Evolutionary conservation across 35 echinoderm and acorn worm genomes (phyloP), one percentile per base, ranked within the genome.

Genomic region (Anneissia japonica): DNA sequence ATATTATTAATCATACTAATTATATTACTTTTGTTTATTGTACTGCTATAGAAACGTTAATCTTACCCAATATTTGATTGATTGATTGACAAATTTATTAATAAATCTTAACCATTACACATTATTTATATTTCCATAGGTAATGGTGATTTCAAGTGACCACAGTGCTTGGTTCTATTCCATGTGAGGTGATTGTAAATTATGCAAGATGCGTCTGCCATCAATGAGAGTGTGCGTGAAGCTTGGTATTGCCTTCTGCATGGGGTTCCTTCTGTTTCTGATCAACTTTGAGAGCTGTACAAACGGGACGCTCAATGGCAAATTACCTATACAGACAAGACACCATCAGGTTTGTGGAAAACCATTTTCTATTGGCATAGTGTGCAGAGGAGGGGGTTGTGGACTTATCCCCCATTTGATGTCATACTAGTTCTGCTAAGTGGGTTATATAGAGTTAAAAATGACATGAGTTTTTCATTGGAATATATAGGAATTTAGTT

Each of bases 271-370:
- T 0, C 74, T 97, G 36, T 87, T 97, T 41, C 81, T 97, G 21
- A 91, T 91, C 39, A 92, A 93, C 28, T 87, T 92, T 36, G 93
- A 96, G 41, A 97, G 87, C 26, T 97, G 94, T 46, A 93, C 85
- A 16, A 93, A 84, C 36, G 75, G 81, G 34, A 89, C 81, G 38
- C 75, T 89, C 51, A 72, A 80, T 21, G 87, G 82, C 36, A 74
- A 82, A 2, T 73, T 82, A 77, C 51, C 86, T 0, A 87, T 79
- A 34, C 86, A 87, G 77, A 77, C 86, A 32, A 80, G 82, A 37
- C 36, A 34, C 23, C 79, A 72, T 83, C 87, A 46, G 79, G 75
- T 75, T 38, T 79, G 80, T 37, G 39, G 56, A 87, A 77, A 89
- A 77, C 40, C 14, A 21, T 36, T 34, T 75, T 77, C 23, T 31